phyloP scores from a whole-genome alignment of 1,140 invertebrate species.

The Varroa destructor region DNA sequence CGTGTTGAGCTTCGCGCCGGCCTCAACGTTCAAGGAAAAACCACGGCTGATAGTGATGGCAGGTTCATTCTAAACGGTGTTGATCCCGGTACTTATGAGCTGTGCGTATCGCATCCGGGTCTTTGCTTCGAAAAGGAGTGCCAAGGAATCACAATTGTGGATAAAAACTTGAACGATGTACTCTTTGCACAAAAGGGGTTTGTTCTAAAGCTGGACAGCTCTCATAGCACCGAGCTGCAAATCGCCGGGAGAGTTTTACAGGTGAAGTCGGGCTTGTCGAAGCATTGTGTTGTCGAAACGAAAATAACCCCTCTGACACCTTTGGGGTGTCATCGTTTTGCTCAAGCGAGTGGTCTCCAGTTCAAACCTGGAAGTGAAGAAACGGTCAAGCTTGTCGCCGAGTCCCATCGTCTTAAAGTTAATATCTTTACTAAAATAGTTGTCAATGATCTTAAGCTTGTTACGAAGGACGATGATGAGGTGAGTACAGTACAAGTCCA shows the following conservation, averaged over 20 bases:
- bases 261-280: slow-evolving; percentile 29
- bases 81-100: slow-evolving; percentile 59
- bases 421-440: slow-evolving; percentile 59
- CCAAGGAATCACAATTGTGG: slow-evolving; percentile 52
- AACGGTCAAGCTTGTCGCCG: slow-evolving; percentile 50
- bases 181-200: slow-evolving; percentile 63
- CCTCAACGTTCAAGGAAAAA: slow-evolving; percentile 54
- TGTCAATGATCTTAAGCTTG: slow-evolving; percentile 68
- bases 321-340: slow-evolving; percentile 33
- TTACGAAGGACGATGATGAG: slow-evolving; percentile 41
- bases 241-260: slow-evolving; percentile 35
- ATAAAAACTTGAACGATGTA: slow-evolving; percentile 52
- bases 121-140: slow-evolving; percentile 51
- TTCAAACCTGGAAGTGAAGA: slow-evolving; percentile 35
- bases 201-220: slow-evolving; percentile 51
- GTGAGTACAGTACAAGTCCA: slow-evolving; percentile 48
- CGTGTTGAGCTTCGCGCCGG: slow-evolving; percentile 29
- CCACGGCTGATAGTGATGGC: slow-evolving; percentile 56
- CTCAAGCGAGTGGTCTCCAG: slow-evolving; percentile 36
- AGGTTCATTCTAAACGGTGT: slow-evolving; percentile 63
- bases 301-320: slow-evolving; percentile 6
- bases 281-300: slow-evolving; percentile 28
- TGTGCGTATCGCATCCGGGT: slow-evolving; percentile 45
- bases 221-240: slow-evolving; percentile 54
- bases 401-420: slow-evolving; percentile 46